Conservation (phyloP, 2,888 invertebrate species). For the Parnassius smintheus region DNA sequence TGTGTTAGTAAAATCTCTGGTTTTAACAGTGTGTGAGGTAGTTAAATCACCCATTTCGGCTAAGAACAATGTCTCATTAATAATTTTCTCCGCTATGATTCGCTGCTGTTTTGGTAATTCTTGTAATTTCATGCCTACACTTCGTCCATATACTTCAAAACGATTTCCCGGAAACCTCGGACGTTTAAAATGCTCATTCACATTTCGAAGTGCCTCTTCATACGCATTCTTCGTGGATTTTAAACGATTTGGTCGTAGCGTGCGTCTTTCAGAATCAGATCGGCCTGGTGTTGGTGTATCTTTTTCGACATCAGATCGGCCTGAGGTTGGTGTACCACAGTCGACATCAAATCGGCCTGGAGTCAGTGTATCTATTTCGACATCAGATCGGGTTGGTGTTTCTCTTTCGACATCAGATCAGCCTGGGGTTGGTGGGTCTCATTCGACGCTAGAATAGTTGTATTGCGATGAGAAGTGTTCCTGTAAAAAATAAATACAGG, state of each 20-base stretch:
- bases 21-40: not conserved
- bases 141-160: conserved; percentile 2
- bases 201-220: not conserved
- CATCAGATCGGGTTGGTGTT: not conserved
- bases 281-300: not conserved
- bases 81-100: conserved; percentile 1
- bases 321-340: not conserved
- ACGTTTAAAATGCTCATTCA: no score
- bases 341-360: conserved; percentile 1
- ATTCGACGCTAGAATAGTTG: not conserved
- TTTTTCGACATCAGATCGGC: no score
- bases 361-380: not conserved
- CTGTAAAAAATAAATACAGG: no score
- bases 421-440: not conserved
- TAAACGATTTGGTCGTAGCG: not conserved
- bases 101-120: not conserved
- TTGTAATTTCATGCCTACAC: conserved; percentile 1
- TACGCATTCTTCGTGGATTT: conserved; percentile 2
- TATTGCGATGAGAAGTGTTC: not conserved
- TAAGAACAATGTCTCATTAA: conserved; percentile 1
- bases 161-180: not conserved
- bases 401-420: no score
- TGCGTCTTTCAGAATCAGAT: no score
- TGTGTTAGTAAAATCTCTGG: not conserved
- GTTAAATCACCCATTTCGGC: conserved; percentile 2